phyloP scores from a whole-genome alignment of 2,888 invertebrate genomes.

The Agelastica alni region DNA sequence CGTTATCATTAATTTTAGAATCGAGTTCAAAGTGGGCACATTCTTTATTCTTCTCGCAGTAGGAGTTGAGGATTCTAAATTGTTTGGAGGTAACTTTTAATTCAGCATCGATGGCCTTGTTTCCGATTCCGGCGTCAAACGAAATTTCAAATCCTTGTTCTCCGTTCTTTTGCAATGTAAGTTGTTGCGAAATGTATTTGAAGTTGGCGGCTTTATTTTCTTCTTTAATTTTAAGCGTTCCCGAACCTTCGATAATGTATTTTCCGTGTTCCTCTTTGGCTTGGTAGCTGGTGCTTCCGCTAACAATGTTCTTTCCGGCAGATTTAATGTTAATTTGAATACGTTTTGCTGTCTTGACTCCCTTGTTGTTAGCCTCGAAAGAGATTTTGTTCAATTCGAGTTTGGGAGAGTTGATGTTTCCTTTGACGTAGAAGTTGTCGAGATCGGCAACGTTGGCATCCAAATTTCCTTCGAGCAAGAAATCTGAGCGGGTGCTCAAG shows the following conservation, averaged over 20 bases:
- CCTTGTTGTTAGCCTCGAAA: constrained; percentile 66
- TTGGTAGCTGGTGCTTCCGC: constrained; percentile 74
- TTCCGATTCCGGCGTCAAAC: constrained; percentile 71
- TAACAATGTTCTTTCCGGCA: constrained; percentile 67
- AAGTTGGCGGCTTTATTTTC: constrained; percentile 73
- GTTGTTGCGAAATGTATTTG: constrained; percentile 69
- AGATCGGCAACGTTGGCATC: constrained; percentile 64
- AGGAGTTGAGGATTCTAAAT: constrained; percentile 70
- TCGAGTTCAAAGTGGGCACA: constrained; percentile 76
- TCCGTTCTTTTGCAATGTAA: constrained; percentile 63
- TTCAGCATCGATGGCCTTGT: constrained; percentile 71
- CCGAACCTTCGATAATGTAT: constrained; percentile 75
- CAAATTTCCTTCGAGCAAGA: constrained; percentile 60
- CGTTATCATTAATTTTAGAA: constrained; percentile 60
- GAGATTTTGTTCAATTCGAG: constrained; percentile 68
- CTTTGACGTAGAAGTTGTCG: constrained; percentile 68
- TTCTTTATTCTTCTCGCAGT: constrained; percentile 79
- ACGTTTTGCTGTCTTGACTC: constrained; percentile 63
- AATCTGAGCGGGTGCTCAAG: constrained; percentile 47
- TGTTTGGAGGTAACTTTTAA: constrained; percentile 74
- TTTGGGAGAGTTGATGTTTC: constrained; percentile 66
- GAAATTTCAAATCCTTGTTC: constrained; percentile 71
- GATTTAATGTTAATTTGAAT: constrained; percentile 68
- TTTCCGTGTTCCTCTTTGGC: constrained; percentile 73
- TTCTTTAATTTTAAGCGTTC: constrained; percentile 71